Conservation (phyloP, 2,113 vertebrate species). For the Oryzias melastigma region DNA sequence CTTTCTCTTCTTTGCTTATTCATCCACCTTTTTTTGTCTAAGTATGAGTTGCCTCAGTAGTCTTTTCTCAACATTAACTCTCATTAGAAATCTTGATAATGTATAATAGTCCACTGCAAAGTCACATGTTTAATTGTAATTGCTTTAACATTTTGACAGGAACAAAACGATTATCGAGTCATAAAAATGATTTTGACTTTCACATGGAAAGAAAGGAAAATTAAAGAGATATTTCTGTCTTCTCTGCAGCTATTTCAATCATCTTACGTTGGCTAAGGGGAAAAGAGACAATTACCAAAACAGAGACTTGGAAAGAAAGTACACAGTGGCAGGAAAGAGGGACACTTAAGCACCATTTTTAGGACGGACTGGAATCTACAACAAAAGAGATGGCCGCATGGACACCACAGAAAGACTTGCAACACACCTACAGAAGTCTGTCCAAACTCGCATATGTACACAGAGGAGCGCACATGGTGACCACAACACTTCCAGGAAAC, state of each 20-base stretch:
- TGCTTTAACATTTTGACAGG: slow-evolving; percentile 28
- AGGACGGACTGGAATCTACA: slow-evolving; percentile 42
- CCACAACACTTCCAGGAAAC: slow-evolving; percentile 16
- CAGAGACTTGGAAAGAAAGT: slow-evolving; percentile 57
- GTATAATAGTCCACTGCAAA: background rate
- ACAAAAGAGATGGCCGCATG: slow-evolving; percentile 15
- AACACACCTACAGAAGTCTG: slow-evolving; percentile 18
- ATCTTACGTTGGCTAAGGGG: slow-evolving; percentile 28
- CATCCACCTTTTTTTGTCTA: slow-evolving; percentile 25
- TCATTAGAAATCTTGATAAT: background rate
- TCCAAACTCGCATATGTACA: background rate
- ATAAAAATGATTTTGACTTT: slow-evolving; percentile 47
- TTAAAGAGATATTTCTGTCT: slow-evolving; percentile 50
- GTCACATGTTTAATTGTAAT: background rate
- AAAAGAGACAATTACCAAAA: slow-evolving; percentile 55
- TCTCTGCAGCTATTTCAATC: slow-evolving; percentile 57
- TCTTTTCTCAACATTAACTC: background rate
- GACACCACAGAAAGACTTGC: slow-evolving; percentile 1
- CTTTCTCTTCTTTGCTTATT: slow-evolving; percentile 10
- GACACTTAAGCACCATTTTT: slow-evolving; percentile 57
- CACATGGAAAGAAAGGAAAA: slow-evolving; percentile 23
- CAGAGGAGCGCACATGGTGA: slow-evolving; percentile 6
- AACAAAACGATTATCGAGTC: slow-evolving; percentile 40
- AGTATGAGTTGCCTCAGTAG: background rate
- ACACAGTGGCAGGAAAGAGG: slow-evolving; percentile 43